Evolutionary conservation across 2,797 vertebrate species (phyloP).

Genomic region (Propithecus deckenii): DNA sequence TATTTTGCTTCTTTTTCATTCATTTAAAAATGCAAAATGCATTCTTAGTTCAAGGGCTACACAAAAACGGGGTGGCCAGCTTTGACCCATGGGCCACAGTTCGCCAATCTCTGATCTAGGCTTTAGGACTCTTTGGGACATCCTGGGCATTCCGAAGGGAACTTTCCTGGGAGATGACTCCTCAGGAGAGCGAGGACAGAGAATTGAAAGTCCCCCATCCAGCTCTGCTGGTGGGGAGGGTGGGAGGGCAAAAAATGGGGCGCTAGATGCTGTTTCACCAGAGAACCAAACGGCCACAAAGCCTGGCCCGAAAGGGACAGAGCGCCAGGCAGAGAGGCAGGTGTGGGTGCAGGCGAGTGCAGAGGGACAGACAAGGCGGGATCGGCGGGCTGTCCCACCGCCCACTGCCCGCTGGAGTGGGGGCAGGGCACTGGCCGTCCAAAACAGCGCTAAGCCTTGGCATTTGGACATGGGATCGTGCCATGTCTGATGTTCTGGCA

Average conservation of each 20-base stretch:
- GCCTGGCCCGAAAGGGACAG: not conserved
- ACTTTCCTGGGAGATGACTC: not conserved
- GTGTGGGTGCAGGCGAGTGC: not conserved
- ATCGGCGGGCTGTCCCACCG: fast-evolving
- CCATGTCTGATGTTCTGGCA: not conserved
- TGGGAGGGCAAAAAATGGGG: not conserved
- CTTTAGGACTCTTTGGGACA: not conserved
- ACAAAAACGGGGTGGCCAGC: not conserved
- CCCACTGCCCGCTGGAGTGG: not conserved
- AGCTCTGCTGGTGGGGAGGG: not conserved
- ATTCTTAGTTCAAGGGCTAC: not conserved
- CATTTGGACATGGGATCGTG: fast-evolving
- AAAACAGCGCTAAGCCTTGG: not conserved
- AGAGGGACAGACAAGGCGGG: not conserved
- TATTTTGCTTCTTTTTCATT: not conserved
- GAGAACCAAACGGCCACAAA: not conserved
- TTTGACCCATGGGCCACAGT: not conserved
- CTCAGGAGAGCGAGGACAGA: fast-evolving
- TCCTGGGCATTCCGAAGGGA: not conserved
- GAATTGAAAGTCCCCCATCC: not conserved
- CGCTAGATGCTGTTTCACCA: not conserved
- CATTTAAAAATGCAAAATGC: not conserved
- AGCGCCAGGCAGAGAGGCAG: not conserved
- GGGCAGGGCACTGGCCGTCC: not conserved
- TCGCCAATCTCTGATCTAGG: not conserved